Evolutionary conservation across 2,888 invertebrate genomes (phyloP).

Genomic region (Athalia cordata): DNA sequence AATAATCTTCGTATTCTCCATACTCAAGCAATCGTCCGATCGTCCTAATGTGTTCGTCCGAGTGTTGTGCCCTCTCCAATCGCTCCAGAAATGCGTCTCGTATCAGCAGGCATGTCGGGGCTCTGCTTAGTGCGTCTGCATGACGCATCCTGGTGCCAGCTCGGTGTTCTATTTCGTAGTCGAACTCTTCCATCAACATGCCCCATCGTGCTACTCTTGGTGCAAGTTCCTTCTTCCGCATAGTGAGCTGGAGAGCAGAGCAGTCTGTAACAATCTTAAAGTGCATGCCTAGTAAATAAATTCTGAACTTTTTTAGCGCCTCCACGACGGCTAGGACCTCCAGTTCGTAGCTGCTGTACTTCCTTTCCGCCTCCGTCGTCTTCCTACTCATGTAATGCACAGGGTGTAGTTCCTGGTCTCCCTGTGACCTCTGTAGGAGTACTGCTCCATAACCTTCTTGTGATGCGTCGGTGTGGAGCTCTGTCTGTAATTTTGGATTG

Average conservation of each 20-base stretch:
- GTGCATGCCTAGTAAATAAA: conserved; percentile 8
- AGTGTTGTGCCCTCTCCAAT: neutral
- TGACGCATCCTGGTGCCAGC: conserved; percentile 53
- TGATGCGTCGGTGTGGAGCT: neutral
- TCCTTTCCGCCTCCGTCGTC: neutral
- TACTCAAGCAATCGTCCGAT: neutral
- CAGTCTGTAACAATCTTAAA: conserved; percentile 25
- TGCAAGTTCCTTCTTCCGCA: conserved; percentile 48
- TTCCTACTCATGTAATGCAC: conserved; percentile 50
- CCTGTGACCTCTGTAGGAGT: conserved; percentile 32
- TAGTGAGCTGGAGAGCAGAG: neutral
- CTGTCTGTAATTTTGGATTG: no score
- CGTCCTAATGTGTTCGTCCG: neutral
- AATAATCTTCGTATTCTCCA: neutral
- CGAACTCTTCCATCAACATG: conserved; percentile 54
- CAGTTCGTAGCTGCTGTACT: conserved; percentile 3
- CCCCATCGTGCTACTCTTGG: conserved; percentile 54
- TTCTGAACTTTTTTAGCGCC: neutral
- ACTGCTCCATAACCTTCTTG: neutral
- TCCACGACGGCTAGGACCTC: neutral
- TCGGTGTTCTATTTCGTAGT: conserved; percentile 53
- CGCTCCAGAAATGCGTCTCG: neutral
- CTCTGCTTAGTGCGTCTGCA: conserved; percentile 54
- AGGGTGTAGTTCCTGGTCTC: conserved; percentile 48
- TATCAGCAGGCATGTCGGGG: conserved; percentile 41